Percentiles rank a stretch among this genome's conserved stretches.
Evolutionary conservation across 2,888 invertebrate species (phyloP).

Genomic region (Muscina levida): DNA sequence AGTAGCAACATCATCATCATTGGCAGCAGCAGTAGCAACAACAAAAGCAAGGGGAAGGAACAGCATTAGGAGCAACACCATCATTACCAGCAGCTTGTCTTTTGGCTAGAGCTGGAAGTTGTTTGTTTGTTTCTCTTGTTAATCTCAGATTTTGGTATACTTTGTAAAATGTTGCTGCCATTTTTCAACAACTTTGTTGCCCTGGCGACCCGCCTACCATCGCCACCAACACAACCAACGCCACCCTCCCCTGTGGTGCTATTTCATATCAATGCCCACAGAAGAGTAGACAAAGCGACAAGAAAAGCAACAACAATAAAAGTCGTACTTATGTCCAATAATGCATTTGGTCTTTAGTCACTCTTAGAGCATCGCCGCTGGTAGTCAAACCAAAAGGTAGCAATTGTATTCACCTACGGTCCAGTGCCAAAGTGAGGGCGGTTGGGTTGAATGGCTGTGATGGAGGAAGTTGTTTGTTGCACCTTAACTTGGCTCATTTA

Average conservation of each 20-base stretch:
- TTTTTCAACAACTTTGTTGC: constrained; percentile 50
- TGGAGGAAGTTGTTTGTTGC: constrained; percentile 54
- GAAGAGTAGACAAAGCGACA: background rate
- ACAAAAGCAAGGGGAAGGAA: too few relatives aligned
- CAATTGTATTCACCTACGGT: constrained; percentile 23
- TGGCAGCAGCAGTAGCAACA: background rate
- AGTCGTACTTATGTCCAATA: constrained; percentile 31
- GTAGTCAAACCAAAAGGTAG: constrained; percentile 43
- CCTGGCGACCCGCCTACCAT: background rate
- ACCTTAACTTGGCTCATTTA: constrained; percentile 71
- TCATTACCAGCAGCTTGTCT: constrained; percentile 44
- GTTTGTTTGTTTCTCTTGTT: constrained; percentile 69
- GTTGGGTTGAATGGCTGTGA: constrained; percentile 8
- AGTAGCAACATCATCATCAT: background rate
- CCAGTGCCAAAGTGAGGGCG: constrained; percentile 29
- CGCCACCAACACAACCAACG: too few relatives aligned
- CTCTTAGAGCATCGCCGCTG: constrained; percentile 36
- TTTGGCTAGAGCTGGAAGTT: constrained; percentile 50
- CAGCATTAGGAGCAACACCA: constrained; percentile 22
- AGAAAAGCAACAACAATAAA: background rate
- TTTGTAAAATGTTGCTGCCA: constrained; percentile 51
- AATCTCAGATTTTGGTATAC: constrained; percentile 76
- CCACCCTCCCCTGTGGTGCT: background rate
- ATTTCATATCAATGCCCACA: background rate
- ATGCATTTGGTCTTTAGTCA: constrained; percentile 43